Evolutionary conservation across 2,797 vertebrate species (phyloP), one percentile per base, ranked within the genome.

Genomic region (Triplophysa yarkandensis): DNA sequence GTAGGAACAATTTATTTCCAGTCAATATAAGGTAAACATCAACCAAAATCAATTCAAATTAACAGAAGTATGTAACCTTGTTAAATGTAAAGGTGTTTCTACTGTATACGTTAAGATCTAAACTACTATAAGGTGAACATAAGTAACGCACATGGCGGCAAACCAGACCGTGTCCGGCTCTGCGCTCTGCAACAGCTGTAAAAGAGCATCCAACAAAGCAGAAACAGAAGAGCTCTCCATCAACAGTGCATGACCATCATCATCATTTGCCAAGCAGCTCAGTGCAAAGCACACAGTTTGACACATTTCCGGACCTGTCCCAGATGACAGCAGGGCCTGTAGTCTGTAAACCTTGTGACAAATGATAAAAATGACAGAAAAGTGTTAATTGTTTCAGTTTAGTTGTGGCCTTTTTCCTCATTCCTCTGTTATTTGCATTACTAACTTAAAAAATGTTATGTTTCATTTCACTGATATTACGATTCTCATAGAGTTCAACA

Each of bases 231-330:
- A 44, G 52, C 80, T 86, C 25, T 67, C 73, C 69, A 87, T 78
- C 43, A 87, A 48, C 16, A 85, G 79, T 43, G 80, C 64, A 43
- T 86, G 87, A 21, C 85, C 87, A 3, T 80, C 80, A 43, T 68
- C 80, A 55, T 85, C 81, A 3, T 81, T 82, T 21, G 76, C 84
- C 27, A 87, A 68, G 73, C 86, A 86, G 62, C 85, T 87, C 48
- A 88, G 75, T 10, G 86, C 85, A 73, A 87, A 89, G 75, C 87
- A 87, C 39, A 83, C 88, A 0, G 84, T 86, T 43, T 86, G 84
- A 43, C 79, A 82, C 4, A 75, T 79, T 28, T 79, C 88, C 4
- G 77, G 63, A 34, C 85, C 84, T 14, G 57, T n/a, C 25, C 71
- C 80, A 10, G 27, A 68, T 50, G 72, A 81, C 76, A 89, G 79